Conservation (phyloP, 2,113 vertebrate species). For the Austrofundulus limnaeus region DNA sequence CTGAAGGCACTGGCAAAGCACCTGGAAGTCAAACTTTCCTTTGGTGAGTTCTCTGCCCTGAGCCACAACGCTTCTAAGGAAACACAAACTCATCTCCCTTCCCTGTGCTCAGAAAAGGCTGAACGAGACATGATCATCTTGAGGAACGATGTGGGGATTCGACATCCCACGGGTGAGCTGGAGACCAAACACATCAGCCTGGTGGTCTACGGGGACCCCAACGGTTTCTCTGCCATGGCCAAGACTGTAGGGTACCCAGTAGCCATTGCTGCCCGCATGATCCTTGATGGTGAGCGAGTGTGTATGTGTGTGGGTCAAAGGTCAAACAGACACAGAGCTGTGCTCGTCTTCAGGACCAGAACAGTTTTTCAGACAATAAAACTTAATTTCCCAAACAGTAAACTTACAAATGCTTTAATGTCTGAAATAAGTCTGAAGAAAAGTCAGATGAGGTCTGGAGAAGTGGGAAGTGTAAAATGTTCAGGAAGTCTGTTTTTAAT, state of each 20-base stretch:
- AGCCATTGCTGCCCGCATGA: conserved; percentile 92
- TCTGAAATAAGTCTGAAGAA: not conserved
- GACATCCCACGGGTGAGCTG: conserved; percentile 91
- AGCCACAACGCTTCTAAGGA: too few relatives aligned
- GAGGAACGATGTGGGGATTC: conserved; percentile 89
- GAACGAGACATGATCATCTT: conserved; percentile 94
- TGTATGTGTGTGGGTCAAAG: too few relatives aligned
- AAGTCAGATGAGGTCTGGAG: too few relatives aligned
- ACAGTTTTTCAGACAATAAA: too few relatives aligned
- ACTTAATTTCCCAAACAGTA: too few relatives aligned
- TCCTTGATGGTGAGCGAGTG: conserved; percentile 88
- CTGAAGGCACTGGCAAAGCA: conserved; percentile 88
- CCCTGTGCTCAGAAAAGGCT: conserved; percentile 74
- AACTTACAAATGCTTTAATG: not conserved
- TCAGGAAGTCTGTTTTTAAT: not conserved
- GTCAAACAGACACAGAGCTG: too few relatives aligned
- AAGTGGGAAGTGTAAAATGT: too few relatives aligned
- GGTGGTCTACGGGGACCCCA: conserved; percentile 90
- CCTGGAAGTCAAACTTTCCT: conserved; percentile 88
- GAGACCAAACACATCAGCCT: conserved; percentile 89
- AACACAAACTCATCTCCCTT: not conserved
- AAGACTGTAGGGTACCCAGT: conserved; percentile 94
- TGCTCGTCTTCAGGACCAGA: too few relatives aligned
- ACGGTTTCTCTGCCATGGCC: conserved; percentile 95
- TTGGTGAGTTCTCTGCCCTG: conserved; percentile 74